A percentile compares a stretch with the other conserved stretches of the same genome.
These are phyloP conservation scores for Camarhynchus parvulus DNA, from an alignment of 2,113 vertebrate species.

Conservation along the genomic window DNA sequence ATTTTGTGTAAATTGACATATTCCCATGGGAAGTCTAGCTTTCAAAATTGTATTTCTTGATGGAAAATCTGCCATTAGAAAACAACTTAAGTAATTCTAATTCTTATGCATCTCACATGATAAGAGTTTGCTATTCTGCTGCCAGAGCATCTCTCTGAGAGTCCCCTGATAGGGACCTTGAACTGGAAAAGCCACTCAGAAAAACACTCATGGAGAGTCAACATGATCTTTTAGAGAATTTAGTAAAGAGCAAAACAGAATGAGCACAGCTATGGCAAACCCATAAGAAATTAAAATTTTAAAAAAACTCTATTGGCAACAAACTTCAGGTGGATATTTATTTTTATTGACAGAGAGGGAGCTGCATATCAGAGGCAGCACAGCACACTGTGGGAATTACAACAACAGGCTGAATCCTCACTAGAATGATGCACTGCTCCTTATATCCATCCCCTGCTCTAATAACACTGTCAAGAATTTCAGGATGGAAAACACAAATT, in stretches of 20 bases:
- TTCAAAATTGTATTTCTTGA: neutral
- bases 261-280: neutral
- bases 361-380: neutral
- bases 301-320: neutral
- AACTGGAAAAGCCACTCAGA: neutral
- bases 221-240: neutral
- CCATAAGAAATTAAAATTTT: neutral
- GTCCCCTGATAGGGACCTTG: neutral
- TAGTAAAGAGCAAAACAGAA: neutral
- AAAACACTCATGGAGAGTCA: neutral
- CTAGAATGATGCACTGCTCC: neutral
- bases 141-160: neutral
- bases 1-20: constrained; percentile 9
- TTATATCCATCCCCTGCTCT: neutral
- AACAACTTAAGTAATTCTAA: neutral
- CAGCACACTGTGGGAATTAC: neutral
- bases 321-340: neutral
- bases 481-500: neutral
- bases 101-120: neutral
- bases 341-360: neutral
- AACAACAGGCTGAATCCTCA: neutral
- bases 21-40: constrained; percentile 1
- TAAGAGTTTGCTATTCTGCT: neutral
- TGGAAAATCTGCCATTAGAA: constrained; percentile 14
- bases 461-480: neutral